Evolutionary conservation across 2,113 vertebrate genomes (phyloP), one percentile per base, ranked within the genome.

Genomic region (Campylomormyrus tamandua): DNA sequence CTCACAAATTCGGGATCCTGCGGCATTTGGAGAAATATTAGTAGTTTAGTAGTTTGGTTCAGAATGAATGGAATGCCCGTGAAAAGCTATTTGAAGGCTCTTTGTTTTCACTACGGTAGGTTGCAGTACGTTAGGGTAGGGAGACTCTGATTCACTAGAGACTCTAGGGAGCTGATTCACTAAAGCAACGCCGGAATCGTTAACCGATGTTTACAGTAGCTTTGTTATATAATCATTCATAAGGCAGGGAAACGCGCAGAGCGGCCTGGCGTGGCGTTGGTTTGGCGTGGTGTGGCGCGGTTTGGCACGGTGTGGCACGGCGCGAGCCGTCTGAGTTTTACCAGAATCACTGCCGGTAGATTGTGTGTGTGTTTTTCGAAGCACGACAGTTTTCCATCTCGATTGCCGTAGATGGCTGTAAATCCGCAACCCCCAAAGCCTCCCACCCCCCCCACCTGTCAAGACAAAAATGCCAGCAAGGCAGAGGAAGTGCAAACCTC

Each of bases 401-500:
- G 94, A 93, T 94, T 92, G 93, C 90, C 87, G 89, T 93, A 90
- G 90, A 90, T 42, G 91, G 92, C 93, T 93, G 94, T 96, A 94
- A 95, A 96, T 94, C 92, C 92, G 45, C 42, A 6, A 56, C 53
- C 53, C 53, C 53, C 4, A 56, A 56, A 53, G 17, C 17, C 15
- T 9, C 39, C 35, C 91, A 83, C 45, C 92, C 15, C 27, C 39
- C 35, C 91, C 85, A 46, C 89, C 92, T 93, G 95, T 92, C 91
- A 90, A 92, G 92, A 94, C 91, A 91, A 90, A 74, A 66, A 21
- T 6, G 58, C 46, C 93, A 93, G 90, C 49, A 74, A 89, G 93
- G 91, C 92, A 90, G 92, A 93, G 94, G 94, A 95, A 92, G 21
- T 93, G 93, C 93, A 95, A 95, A 95, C 94, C 88, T 94, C 91